Evolutionary conservation across 2,797 vertebrate genomes (phyloP), one percentile per base, ranked within the genome.

Genomic region (Labroides dimidiatus): DNA sequence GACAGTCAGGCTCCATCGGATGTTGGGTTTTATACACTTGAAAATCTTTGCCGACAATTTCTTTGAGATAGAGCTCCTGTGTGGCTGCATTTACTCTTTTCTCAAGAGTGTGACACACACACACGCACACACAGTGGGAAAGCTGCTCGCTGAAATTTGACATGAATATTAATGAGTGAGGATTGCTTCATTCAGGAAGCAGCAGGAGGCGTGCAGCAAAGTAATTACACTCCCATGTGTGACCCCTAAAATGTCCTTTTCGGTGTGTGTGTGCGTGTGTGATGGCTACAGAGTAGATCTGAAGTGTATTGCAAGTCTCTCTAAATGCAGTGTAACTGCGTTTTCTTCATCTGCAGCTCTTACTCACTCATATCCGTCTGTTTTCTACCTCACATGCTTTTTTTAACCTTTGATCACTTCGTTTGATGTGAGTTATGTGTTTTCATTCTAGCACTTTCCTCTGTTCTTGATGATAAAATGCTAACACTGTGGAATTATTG

Each of bases 151-250:
- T 15, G 53, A 37, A 43, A 48, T 75, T 68, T 68, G 48, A 80
- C 69, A 62, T 45, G 42, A 85, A 80, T 84, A 78, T 80, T 72
- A 72, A 85, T 74, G 52, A 68, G 43, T 72, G 52, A 55, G 30
- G 59, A 56, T 33, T 45, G 37, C 66, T 69, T 44, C 77, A 56
- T 84, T 85, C 60, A 44, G 43, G 81, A 77, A 78, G 72, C 75
- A 76, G 79, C 21, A 30, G 52, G 74, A 58, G 64, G 73, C 20
- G 20, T 49, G 48, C 52, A 70, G 65, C 67, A 88, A 63, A 84
- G 65, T 71, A 81, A 87, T 89, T 83, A 83, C 73, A 78, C 65
- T 65, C 42, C 23, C 9, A 57, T 64, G 56, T 77, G 27, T 21
- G 58, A 61, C 60, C 64, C 48, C 66, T 54, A 58, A 68, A 75